These are phyloP conservation scores for Nicator chloris DNA, from an alignment of 2,113 vertebrate species.

Conservation along the genomic window DNA sequence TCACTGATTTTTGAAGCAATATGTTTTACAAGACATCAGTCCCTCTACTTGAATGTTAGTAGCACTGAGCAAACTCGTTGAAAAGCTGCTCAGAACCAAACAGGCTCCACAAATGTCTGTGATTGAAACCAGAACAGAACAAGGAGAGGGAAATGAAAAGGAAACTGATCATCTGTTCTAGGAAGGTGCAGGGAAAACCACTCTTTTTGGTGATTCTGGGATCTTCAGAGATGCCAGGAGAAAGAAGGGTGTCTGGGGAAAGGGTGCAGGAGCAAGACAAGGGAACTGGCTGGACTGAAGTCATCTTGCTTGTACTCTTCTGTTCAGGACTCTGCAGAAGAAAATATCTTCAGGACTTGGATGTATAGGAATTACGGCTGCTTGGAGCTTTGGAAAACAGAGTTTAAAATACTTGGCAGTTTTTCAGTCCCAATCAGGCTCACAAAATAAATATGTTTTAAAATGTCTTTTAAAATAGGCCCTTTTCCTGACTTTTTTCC, in stretches of 20 bases:
- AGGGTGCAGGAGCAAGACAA: background rate
- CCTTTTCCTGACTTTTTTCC: background rate
- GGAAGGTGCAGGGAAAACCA: background rate
- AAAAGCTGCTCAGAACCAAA: background rate
- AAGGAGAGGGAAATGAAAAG: background rate
- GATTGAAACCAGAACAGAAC: background rate
- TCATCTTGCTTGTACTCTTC: background rate
- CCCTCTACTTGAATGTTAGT: background rate
- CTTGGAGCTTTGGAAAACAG: background rate
- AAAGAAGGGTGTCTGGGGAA: background rate
- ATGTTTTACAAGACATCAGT: background rate
- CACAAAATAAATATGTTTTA: background rate
- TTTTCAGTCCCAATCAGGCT: background rate
- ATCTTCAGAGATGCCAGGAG: background rate
- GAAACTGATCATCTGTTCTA: too few species aligned
- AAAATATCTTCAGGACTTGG: background rate
- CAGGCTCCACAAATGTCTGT: rapidly evolving
- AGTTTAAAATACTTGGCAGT: background rate
- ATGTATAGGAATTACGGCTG: background rate
- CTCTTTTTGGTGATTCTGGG: background rate
- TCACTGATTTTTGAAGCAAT: background rate
- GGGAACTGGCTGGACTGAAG: background rate
- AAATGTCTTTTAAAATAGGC: background rate
- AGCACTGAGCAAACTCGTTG: background rate
- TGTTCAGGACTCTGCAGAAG: background rate